These are phyloP conservation scores for Sebastes fasciatus DNA, from an alignment of 2,113 vertebrate genomes.

Conservation along the genomic window DNA sequence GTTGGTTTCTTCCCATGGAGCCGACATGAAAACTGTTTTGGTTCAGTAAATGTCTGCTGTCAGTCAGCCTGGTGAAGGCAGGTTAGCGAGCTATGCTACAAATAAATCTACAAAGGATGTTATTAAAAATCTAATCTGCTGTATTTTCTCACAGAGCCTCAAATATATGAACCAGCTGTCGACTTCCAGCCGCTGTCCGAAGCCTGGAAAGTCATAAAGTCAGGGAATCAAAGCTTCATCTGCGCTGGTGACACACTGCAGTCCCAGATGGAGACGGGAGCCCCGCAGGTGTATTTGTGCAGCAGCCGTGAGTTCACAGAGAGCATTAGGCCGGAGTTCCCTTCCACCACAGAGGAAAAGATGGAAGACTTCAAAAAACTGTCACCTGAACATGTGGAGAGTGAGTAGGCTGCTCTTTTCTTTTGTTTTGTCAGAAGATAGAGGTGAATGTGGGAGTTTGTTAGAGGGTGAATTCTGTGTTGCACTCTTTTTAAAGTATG, in stretches of 20 bases:
- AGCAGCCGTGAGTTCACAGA: conserved; percentile 59
- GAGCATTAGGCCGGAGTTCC: conserved; percentile 30
- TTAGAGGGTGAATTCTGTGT: not conserved
- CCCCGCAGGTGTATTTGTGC: conserved; percentile 4
- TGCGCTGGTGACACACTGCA: not conserved
- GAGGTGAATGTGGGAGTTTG: not conserved
- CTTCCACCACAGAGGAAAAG: not conserved
- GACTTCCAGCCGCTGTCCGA: conserved; percentile 64
- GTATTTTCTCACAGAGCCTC: conserved; percentile 72
- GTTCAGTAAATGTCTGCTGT: too few relatives aligned
- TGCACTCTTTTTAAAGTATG: not conserved
- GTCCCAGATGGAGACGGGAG: conserved; percentile 4
- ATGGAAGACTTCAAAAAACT: conserved; percentile 73
- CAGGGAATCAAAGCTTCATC: conserved; percentile 5
- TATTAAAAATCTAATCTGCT: not conserved
- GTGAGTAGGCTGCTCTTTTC: conserved; percentile 59
- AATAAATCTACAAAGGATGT: not conserved
- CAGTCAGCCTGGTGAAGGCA: too few relatives aligned
- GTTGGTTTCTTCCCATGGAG: too few relatives aligned
- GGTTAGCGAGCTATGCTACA: not conserved
- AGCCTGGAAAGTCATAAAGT: conserved; percentile 51
- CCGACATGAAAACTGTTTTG: too few relatives aligned
- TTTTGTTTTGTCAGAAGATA: too few relatives aligned
- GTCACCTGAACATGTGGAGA: conserved; percentile 42
- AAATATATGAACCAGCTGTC: conserved; percentile 19